Base-by-base conservation (phyloP, 2,888 invertebrate species). In the Clepsis dumicolana region DNA sequence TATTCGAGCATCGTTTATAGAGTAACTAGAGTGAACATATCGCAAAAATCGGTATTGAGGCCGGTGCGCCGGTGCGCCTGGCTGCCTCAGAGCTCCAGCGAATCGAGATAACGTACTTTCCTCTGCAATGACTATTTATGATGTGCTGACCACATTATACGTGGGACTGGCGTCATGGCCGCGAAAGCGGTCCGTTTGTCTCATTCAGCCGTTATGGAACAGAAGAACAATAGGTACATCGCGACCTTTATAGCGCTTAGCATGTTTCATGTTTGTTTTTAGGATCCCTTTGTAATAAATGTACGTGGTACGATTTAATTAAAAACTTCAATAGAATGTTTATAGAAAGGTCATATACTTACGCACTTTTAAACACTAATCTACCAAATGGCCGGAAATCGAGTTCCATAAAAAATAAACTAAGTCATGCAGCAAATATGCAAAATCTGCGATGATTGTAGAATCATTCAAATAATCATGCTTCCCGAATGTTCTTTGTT, bases 1-100 rank as follows among this genome's bases (percentile, higher is more conserved):
- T 60, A 41, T 53, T 52, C 21, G 29, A 52, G 52, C 32, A 44
- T 21, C 41, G n/a, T 35, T 61, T 66, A 54, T 54, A 27, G 21
- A 48, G 21, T 18, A 67, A 62, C 54, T 67, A 35, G 66, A 56
- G 62, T 54, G 66, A 54, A 67, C 61, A 56, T 61, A 67, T 67
- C 62, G 62, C 62, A 38, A 56, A 67, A 67, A 62, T 67, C 62
- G 25, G 61, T 44, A 67, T 62, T 62, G 66, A 67, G 48, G 48
- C 62, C 32, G 38, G 38, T 18, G 65, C 16, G 38, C 27, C 57
- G 48, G 48, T 53, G 53, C 53, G 53, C 25, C 53, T 27, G 53
- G n/a, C 53, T 27, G 53, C 53, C 27, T 53, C 48, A 12, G 41
- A 54, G 56, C 56, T 52, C 12, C 25, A 52, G 52, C 52, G 24